Base-by-base conservation (phyloP, 1,140 invertebrate genomes). In the Helicorthomorpha holstii region DNA sequence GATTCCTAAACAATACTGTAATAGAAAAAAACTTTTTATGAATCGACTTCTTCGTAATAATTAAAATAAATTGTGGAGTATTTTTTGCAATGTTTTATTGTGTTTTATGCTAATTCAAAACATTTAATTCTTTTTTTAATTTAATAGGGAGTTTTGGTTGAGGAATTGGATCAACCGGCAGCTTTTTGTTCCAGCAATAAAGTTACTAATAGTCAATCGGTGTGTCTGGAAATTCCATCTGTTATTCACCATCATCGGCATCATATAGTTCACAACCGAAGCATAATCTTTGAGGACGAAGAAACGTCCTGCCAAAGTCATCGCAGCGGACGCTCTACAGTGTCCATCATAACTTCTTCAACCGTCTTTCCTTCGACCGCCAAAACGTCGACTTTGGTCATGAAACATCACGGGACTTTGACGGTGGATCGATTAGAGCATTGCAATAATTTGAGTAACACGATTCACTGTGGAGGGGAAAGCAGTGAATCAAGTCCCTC, bases 401-500 rank as follows among this genome's bases (percentile, higher is more conserved):
- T 46, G 44, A 46, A 46, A 25, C 44, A 46, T 25, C 44, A 46
- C 19, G 44, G 44, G 4, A 19, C 25, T 21, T 22, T 46, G 44
- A 46, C 44, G 7, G 44, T 46, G 7, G 44, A 46, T 19, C 19
- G 44, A 7, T 7, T 46, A 7, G 44, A 46, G 12, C 29, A 34
- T 16, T 34, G 29, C 29, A n/a, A n/a, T n/a, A n/a, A n/a, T n/a
- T n/a, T n/a, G 29, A 16, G 29, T 34, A 7, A 34, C 29, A 25
- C 19, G 7, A 22, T 46, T 12, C 38, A 41, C 38, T n/a, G n/a
- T n/a, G n/a, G n/a, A n/a, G 29, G 29, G 10, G 50, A 48, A 27
- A 52, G 49, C 1, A 56, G 46, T 25, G 58, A 57, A 27, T 57
- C 49, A 14, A 57, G 55, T 29, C 56, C 58, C 1, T 59, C 55